Evolutionary conservation across 2,113 vertebrate genomes (phyloP).

Genomic region (Turdus rufiventris): DNA sequence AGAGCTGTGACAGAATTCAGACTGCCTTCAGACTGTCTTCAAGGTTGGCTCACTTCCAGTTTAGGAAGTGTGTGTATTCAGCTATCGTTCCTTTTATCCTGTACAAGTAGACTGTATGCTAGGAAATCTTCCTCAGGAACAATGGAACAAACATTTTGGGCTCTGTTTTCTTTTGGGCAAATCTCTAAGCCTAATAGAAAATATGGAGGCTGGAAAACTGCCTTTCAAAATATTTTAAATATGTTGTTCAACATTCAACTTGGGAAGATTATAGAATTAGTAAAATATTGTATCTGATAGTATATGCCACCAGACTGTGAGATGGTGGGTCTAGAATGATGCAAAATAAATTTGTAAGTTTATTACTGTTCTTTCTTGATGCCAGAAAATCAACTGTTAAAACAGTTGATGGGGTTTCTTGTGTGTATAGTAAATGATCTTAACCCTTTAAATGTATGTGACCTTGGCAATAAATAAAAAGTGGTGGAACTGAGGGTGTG

Average conservation of each 20-base stretch:
- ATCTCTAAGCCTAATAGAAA: neutral
- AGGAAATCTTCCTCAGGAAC: neutral
- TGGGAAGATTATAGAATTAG: neutral
- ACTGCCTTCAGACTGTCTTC: neutral
- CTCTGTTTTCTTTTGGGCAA: neutral
- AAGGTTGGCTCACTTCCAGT: neutral
- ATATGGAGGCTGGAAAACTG: neutral
- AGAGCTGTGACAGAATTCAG: neutral
- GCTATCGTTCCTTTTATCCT: neutral
- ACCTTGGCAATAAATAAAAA: neutral
- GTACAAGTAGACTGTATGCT: accelerated
- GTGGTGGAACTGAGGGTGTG: neutral
- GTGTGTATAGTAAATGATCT: neutral
- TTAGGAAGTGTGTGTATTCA: neutral
- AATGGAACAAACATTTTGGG: neutral
- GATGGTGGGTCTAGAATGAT: neutral
- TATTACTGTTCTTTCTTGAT: neutral
- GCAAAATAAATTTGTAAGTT: neutral
- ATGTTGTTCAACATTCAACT: neutral
- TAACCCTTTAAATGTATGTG: neutral
- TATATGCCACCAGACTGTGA: neutral
- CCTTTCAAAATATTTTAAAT: neutral
- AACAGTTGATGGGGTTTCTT: neutral
- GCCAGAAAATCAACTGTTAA: neutral
- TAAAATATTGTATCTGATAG: neutral